Conservation (phyloP, 1,140 invertebrate genomes). For the Saccostrea cuccullata region DNA sequence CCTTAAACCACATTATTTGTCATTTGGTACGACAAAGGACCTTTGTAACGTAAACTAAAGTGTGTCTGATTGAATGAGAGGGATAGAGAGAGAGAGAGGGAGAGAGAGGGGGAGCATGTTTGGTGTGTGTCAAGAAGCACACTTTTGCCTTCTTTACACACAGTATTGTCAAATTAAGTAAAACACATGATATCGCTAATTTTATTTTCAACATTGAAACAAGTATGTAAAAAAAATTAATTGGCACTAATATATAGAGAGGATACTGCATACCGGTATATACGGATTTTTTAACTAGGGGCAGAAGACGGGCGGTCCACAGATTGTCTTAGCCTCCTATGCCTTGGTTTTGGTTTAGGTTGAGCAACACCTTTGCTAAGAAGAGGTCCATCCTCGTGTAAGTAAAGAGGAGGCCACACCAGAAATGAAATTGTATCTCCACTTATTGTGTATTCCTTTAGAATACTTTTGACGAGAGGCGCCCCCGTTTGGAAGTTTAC, state of each 20-base stretch:
- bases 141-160: too few species aligned
- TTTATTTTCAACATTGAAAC: too few species aligned
- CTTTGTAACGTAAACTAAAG: not conserved
- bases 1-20: too few species aligned
- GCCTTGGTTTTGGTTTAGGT: not conserved
- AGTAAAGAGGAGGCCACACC: conserved; percentile 17
- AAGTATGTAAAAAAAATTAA: too few species aligned
- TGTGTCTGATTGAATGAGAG: not conserved
- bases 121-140: too few species aligned
- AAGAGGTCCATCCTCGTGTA: not conserved
- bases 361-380: conserved; percentile 38
- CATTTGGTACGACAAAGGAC: not conserved
- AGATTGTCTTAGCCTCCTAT: not conserved
- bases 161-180: too few species aligned
- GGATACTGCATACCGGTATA: too few species aligned
- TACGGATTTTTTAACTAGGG: not conserved
- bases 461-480: not conserved
- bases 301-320: not conserved
- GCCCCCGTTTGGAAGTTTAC: not conserved
- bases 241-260: too few species aligned
- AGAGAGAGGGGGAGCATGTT: too few species aligned
- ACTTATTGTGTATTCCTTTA: not conserved
- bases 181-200: too few species aligned
- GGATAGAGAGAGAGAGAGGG: too few species aligned
- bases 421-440: not conserved